A percentile compares a stretch with the other conserved stretches of the same genome.
Conservation (phyloP, 2,113 vertebrate species). For the Pygathrix nemaeus region DNA sequence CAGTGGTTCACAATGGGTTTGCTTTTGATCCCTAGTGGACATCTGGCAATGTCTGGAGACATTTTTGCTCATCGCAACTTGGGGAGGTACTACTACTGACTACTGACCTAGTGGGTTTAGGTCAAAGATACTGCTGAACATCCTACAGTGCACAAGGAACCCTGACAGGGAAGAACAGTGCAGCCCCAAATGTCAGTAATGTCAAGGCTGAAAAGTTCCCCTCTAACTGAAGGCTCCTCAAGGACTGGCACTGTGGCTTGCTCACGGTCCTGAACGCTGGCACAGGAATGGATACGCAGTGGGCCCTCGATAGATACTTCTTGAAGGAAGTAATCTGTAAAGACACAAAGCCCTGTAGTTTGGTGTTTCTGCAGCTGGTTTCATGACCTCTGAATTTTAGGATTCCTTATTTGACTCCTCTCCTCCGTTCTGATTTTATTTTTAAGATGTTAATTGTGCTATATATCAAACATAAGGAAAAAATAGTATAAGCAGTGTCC, state of each 20-base stretch:
- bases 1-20: background rate
- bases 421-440: background rate
- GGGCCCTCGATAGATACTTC: background rate
- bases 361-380: background rate
- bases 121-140: background rate
- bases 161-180: background rate
- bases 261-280: background rate
- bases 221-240: background rate
- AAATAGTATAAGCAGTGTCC: background rate
- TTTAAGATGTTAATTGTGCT: background rate
- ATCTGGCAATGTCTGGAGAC: background rate
- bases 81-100: background rate
- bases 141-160: no score
- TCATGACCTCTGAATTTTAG: background rate
- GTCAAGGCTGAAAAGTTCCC: background rate
- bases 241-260: background rate
- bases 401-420: background rate
- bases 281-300: no score
- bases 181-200: background rate
- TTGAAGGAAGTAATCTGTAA: background rate
- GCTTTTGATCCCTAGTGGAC: background rate
- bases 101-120: background rate
- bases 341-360: background rate
- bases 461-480: background rate
- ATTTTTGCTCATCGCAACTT: background rate